Conservation (phyloP, 2,113 vertebrate genomes). For the Anguilla japonica region DNA sequence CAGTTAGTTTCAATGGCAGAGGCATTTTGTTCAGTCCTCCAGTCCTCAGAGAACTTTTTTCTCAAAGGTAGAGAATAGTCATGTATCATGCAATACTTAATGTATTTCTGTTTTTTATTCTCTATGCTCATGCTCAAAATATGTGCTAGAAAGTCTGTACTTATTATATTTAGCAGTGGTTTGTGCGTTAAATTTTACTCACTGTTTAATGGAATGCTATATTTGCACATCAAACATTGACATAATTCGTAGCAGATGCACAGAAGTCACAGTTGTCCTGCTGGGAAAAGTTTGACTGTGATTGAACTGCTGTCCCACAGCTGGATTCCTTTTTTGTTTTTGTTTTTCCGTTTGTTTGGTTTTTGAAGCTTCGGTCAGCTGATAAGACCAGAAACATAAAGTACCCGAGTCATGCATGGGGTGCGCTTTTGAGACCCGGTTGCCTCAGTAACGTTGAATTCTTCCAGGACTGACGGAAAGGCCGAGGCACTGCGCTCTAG, state of each 20-base stretch:
- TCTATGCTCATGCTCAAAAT: no score
- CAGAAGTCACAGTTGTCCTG: background rate
- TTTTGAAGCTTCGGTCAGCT: conserved; percentile 49
- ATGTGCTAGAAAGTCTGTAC: background rate
- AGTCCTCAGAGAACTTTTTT: no score
- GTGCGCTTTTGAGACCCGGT: conserved; percentile 43
- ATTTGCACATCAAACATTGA: background rate
- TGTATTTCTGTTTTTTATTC: no score
- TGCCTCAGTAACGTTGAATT: conserved; percentile 46
- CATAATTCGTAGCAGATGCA: background rate
- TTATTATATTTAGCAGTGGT: no score
- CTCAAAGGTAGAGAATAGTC: no score
- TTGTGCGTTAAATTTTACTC: no score
- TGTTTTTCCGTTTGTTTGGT: background rate
- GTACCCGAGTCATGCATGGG: conserved; percentile 40
- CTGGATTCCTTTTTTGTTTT: conserved; percentile 25
- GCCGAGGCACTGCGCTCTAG: background rate
- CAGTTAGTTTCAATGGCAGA: no score
- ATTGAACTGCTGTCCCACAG: conserved; percentile 32
- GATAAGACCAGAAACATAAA: conserved; percentile 45
- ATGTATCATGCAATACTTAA: no score
- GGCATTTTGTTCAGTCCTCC: no score
- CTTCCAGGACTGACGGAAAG: background rate
- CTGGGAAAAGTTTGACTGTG: background rate
- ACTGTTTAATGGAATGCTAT: background rate